Evolutionary conservation across 2,113 vertebrate species (phyloP), one percentile per base, ranked within the genome.

Genomic region (Xyrauchen texanus): DNA sequence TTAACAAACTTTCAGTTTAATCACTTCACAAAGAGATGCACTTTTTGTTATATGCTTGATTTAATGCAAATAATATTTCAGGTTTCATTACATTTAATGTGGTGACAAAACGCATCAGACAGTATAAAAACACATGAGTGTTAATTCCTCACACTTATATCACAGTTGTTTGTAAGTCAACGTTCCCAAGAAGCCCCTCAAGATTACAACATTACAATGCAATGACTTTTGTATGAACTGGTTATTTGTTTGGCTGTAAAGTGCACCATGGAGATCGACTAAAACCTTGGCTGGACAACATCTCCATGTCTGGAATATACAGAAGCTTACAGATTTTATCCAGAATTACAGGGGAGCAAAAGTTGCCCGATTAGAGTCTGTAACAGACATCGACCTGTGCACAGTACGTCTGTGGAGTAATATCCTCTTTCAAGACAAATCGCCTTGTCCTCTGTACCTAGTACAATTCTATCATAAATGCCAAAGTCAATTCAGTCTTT

Each of bases 361-460:
- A 12, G 13, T 10, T 71, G 10, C 63, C 52, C 52, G 63, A 68
- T 70, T 68, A 49, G 51, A 77, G 53, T 55, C 34, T 63, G 34
- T 21, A 71, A 72, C 51, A 44, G 57, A 44, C 60, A 21, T 55
- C 64, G 51, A 61, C 51, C 66, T 46, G 11, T 45, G 11, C 67
- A 79, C 66, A 47, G 46, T 12, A n/a, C 7, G 70, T 46, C 68
- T 77, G 64, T 68, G 47, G 77, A 81, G 68, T 45, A 67, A 74
- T 83, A 78, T 83, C 73, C 63, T 8, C 57, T 85, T 85, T 79
- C 85, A 85, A 51, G 46, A 75, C 57, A 68, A 81, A 82, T 65
- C 12, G 53, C 72, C 47, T 60, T 68, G 71, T 13, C 21, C 47
- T 76, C 46, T 76, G 74, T 52, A 57, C 57, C 68, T 15, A 57